These are phyloP conservation scores for Augochlora pura DNA, from an alignment of 1,140 invertebrate genomes.

Conservation along the genomic window DNA sequence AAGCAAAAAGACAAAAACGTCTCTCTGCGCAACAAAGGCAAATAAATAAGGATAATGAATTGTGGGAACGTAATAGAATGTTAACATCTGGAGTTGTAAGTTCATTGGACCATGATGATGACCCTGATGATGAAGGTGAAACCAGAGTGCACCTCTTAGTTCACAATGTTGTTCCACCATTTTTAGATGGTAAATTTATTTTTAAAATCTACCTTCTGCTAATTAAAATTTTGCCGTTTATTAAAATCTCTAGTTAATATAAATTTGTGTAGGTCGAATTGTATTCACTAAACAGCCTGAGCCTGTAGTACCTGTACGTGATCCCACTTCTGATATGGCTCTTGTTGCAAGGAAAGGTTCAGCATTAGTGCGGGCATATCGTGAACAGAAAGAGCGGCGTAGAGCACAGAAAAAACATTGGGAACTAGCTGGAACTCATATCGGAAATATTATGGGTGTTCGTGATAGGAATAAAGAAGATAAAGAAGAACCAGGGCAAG, in stretches of 20 bases:
- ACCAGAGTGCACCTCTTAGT: constrained; percentile 97
- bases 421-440: constrained; percentile 97
- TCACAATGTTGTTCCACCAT: constrained; percentile 99
- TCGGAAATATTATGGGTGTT: constrained; percentile 98
- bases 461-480: constrained; percentile 87
- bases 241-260: not conserved
- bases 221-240: not conserved
- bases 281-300: constrained; percentile 99
- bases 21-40: constrained; percentile 97
- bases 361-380: constrained; percentile 91
- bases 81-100: constrained; percentile 97
- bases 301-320: constrained; percentile 85
- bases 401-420: constrained; percentile 99
- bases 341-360: constrained; percentile 97
- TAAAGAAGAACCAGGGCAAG: constrained; percentile 82
- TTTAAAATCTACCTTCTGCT: not conserved
- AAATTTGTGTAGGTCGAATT: constrained; percentile 83
- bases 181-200: constrained; percentile 90
- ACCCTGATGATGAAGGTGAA: constrained; percentile 95
- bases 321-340: constrained; percentile 99
- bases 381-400: constrained; percentile 97
- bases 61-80: constrained; percentile 99
- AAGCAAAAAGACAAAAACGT: constrained; percentile 93
- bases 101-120: constrained; percentile 93
- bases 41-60: constrained; percentile 97